A percentile compares a stretch with the other conserved stretches of the same genome.
phyloP scores from a whole-genome alignment of 2,888 invertebrate genomes.

The Silvanus unidentatus region DNA sequence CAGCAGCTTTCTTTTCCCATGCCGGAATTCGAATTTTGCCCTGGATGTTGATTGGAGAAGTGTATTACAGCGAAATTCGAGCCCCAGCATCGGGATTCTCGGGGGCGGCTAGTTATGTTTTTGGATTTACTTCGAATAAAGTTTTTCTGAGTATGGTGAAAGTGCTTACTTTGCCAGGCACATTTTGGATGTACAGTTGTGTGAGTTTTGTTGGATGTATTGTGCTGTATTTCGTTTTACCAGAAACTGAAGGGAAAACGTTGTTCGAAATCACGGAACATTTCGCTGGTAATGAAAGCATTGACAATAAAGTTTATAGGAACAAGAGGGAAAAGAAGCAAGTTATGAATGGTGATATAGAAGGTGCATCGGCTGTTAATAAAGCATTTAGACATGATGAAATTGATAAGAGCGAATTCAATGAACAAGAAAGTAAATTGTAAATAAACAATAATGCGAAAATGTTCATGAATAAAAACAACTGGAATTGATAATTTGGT shows the following conservation, averaged over 20 bases:
- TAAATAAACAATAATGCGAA: too few species aligned
- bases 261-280: conserved; percentile 64
- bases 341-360: too few species aligned
- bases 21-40: conserved; percentile 65
- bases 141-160: conserved; percentile 60
- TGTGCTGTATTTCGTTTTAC: conserved; percentile 61
- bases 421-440: too few species aligned
- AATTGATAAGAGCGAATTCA: too few species aligned
- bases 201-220: conserved; percentile 57
- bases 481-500: too few species aligned
- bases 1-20: conserved; percentile 64
- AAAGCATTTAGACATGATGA: too few species aligned
- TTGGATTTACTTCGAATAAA: conserved; percentile 69
- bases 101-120: conserved; percentile 66
- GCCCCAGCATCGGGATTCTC: conserved; percentile 66
- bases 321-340: conserved; percentile 22
- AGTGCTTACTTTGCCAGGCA: conserved; percentile 59
- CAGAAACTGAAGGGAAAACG: conserved; percentile 75
- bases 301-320: conserved; percentile 47
- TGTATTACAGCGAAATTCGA: conserved; percentile 61
- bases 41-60: conserved; percentile 76
- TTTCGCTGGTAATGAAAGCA: conserved; percentile 53
- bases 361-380: too few species aligned
- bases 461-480: too few species aligned
- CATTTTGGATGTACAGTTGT: conserved; percentile 62